phyloP scores from a whole-genome alignment of 2,113 vertebrate genomes.

The Microcebus griseorufus region DNA sequence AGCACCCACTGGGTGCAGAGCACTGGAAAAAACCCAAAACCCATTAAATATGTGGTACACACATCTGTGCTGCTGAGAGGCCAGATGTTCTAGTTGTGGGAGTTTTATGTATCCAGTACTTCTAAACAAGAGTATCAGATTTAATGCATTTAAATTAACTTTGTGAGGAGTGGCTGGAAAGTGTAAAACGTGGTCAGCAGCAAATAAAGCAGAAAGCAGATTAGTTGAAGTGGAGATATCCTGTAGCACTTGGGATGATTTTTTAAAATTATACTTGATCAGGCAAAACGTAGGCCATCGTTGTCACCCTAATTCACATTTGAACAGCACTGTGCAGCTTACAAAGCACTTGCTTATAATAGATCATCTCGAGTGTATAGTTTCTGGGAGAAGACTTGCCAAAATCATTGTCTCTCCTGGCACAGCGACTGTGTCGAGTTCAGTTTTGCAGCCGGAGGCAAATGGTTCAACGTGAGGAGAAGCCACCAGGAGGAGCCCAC shows the following conservation, averaged over 20 bases:
- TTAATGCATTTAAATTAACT: slow-evolving; percentile 65
- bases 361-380: slow-evolving; percentile 16
- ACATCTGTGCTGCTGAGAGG: slow-evolving; percentile 69
- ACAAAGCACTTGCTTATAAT: slow-evolving; percentile 48
- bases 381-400: slow-evolving; percentile 34
- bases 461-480: neutral
- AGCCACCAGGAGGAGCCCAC: neutral
- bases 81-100: slow-evolving; percentile 75
- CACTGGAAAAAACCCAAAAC: neutral
- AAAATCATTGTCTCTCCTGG: neutral
- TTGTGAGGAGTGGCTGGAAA: neutral
- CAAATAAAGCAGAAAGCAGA: slow-evolving; percentile 18
- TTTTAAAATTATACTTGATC: slow-evolving; percentile 24
- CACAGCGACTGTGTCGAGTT: neutral
- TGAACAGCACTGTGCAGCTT: neutral
- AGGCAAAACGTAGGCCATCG: neutral
- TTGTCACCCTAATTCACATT: slow-evolving; percentile 53
- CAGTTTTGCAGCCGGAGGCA: neutral
- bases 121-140: slow-evolving; percentile 52
- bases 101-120: slow-evolving; percentile 65
- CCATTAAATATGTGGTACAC: slow-evolving; percentile 39
- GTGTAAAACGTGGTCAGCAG: slow-evolving; percentile 45
- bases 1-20: slow-evolving; percentile 48
- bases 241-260: neutral
- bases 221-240: slow-evolving; percentile 24